These are phyloP conservation scores for Tipula confusa DNA, from an alignment of 2,888 invertebrate genomes.

Conservation along the genomic window DNA sequence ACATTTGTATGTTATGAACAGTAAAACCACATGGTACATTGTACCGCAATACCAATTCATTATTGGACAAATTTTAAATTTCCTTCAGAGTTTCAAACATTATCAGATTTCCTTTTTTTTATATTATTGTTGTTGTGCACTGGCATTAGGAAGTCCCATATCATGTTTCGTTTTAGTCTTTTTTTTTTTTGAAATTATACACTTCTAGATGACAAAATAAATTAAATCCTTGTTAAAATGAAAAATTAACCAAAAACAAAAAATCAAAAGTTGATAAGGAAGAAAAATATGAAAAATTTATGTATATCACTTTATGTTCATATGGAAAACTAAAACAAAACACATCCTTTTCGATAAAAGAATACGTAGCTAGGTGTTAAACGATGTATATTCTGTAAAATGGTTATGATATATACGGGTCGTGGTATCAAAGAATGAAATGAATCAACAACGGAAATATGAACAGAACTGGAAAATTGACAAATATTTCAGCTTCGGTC, in stretches of 20 bases:
- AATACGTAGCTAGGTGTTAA: background rate
- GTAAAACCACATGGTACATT: background rate
- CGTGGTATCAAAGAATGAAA: background rate
- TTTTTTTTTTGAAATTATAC: background rate
- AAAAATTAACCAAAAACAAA: background rate
- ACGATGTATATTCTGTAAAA: background rate
- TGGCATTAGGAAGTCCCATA: background rate
- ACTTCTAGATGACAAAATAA: background rate
- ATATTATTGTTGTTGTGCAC: too few species aligned
- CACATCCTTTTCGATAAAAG: background rate
- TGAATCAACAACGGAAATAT: background rate
- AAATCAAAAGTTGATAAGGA: background rate
- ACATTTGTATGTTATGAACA: background rate
- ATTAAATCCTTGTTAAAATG: background rate
- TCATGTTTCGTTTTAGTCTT: background rate
- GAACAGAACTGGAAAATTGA: background rate
- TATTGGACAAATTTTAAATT: background rate
- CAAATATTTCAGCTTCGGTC: background rate
- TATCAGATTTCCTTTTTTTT: background rate
- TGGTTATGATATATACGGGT: background rate
- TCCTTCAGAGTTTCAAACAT: background rate
- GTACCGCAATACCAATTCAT: background rate
- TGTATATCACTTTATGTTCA: background rate
- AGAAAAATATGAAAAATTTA: background rate
- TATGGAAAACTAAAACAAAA: background rate